Evolutionary conservation across 2,113 vertebrate genomes (phyloP).

Genomic region (Mormoops blainvillei): DNA sequence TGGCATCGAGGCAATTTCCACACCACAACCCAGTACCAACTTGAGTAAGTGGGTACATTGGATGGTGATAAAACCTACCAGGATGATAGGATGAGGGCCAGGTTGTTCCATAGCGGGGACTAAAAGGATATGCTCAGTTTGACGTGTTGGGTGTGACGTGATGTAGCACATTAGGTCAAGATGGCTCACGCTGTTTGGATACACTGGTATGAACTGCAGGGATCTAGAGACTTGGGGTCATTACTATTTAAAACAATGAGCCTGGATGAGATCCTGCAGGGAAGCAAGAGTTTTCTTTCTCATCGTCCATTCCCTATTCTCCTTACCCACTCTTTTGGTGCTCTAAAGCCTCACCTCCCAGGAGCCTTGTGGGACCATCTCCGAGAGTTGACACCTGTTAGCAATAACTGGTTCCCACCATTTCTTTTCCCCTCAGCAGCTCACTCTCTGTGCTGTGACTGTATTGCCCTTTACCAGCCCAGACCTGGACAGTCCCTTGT

Average conservation of each 20-base stretch:
- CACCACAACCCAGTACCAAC: background rate
- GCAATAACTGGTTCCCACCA: background rate
- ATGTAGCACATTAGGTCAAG: background rate
- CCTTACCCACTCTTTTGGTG: background rate
- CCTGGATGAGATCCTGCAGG: background rate
- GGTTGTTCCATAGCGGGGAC: background rate
- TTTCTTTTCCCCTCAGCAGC: background rate
- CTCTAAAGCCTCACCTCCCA: background rate
- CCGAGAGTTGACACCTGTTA: no score
- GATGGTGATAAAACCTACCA: background rate
- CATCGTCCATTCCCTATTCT: background rate
- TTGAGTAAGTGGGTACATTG: no score
- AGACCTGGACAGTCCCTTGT: background rate
- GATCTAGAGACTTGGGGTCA: background rate
- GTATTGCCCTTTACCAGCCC: background rate
- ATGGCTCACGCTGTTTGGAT: background rate
- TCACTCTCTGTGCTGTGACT: background rate
- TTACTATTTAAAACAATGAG: background rate
- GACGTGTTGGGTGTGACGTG: no score
- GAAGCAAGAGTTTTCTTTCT: background rate
- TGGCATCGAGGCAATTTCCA: background rate
- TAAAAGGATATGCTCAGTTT: background rate
- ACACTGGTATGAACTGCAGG: background rate
- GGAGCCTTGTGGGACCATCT: background rate
- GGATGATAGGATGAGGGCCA: background rate